These are phyloP conservation scores for Thecophora atra DNA, from an alignment of 2,888 invertebrate species.

Conservation along the genomic window DNA sequence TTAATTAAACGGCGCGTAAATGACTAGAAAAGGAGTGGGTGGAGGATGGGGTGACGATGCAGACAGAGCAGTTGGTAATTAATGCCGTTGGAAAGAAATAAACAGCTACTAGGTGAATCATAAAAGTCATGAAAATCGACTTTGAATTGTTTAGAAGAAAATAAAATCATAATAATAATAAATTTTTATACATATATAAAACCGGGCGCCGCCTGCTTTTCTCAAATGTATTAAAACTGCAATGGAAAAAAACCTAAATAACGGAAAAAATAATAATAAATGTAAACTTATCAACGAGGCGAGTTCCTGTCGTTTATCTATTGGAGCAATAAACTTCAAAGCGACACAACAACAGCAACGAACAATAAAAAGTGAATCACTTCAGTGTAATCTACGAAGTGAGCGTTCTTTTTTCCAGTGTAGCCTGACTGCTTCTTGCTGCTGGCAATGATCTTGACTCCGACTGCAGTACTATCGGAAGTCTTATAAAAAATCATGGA, in stretches of 20 bases:
- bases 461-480: too few relatives aligned
- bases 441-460: slow-evolving; percentile 21
- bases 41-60: too few relatives aligned
- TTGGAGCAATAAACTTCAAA: slow-evolving; percentile 22
- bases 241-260: neutral
- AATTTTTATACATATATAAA: neutral
- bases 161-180: neutral
- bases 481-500: too few relatives aligned
- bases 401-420: slow-evolving; percentile 4
- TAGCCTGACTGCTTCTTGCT: neutral
- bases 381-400: neutral
- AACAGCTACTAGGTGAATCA: neutral
- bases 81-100: too few relatives aligned
- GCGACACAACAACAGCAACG: neutral
- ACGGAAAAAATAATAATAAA: neutral
- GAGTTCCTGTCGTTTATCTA: slow-evolving; percentile 29
- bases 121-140: neutral
- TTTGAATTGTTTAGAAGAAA: neutral
- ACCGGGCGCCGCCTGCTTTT: neutral
- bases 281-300: neutral
- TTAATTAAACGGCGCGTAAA: neutral
- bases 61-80: too few relatives aligned
- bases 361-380: neutral
- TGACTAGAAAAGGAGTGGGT: neutral
- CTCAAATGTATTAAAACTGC: neutral